Evolutionary conservation across 2,888 invertebrate genomes (phyloP).

Genomic region (Hydriomena furcata): DNA sequence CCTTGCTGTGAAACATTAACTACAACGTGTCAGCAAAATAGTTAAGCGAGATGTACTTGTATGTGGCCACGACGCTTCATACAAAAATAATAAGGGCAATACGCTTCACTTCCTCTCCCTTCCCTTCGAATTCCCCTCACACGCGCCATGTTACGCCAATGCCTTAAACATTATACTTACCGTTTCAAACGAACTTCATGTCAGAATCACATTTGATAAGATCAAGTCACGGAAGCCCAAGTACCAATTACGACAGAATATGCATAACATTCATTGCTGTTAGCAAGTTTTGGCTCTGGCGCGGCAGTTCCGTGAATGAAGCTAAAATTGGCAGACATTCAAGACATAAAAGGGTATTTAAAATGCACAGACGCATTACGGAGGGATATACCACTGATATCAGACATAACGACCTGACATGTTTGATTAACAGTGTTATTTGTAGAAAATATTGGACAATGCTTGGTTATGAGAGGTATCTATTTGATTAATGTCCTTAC

Average conservation of each 20-base stretch:
- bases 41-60: neutral
- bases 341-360: slow-evolving; percentile 38
- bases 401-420: slow-evolving; percentile 44
- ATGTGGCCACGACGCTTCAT: slow-evolving; percentile 6
- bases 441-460: slow-evolving; percentile 10
- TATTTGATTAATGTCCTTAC: too few species aligned
- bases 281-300: slow-evolving; percentile 29
- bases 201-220: neutral
- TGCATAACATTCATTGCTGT: slow-evolving; percentile 28
- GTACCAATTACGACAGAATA: slow-evolving; percentile 20
- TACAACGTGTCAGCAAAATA: neutral
- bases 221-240: neutral
- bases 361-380: slow-evolving; percentile 44
- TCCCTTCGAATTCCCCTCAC: slow-evolving; percentile 2
- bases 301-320: slow-evolving; percentile 30
- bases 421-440: slow-evolving; percentile 34
- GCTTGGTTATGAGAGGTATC: neutral
- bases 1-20: too few species aligned
- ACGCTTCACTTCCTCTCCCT: too few species aligned
- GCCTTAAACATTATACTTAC: neutral
- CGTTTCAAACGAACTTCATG: neutral
- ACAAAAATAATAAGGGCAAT: slow-evolving; percentile 6
- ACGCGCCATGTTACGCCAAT: too few species aligned
- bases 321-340: slow-evolving; percentile 34
- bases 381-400: slow-evolving; percentile 44